Evolutionary conservation across 2,888 invertebrate genomes (phyloP).

Genomic region (Eupithecia insigniata): DNA sequence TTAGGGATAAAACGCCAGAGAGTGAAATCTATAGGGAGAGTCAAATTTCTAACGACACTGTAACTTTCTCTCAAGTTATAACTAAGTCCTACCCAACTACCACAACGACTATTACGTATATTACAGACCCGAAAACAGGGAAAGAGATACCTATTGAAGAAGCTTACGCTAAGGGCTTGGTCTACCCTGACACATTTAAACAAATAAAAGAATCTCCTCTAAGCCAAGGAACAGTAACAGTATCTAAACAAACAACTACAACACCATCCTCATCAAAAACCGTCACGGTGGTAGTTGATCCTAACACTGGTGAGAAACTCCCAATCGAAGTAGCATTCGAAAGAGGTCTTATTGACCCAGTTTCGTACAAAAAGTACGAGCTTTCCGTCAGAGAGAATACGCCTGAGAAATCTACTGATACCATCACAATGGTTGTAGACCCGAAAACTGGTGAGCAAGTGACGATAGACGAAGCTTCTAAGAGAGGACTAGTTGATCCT

Average conservation of each 20-base stretch:
- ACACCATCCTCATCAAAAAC: conserved; percentile 58
- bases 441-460: conserved; percentile 89
- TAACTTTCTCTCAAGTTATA: conserved; percentile 55
- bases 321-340: conserved; percentile 88
- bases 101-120: conserved; percentile 54
- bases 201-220: conserved; percentile 39
- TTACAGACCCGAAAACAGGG: conserved; percentile 91
- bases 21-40: conserved; percentile 51
- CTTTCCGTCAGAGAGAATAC: conserved; percentile 63
- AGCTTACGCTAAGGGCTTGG: conserved; percentile 87
- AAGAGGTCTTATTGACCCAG: conserved; percentile 65
- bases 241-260: conserved; percentile 65
- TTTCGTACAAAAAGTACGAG: conserved; percentile 80
- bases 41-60: conserved; percentile 51
- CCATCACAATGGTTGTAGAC: conserved; percentile 78
- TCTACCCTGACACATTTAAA: conserved; percentile 52
- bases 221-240: conserved; percentile 40
- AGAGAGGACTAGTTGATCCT: conserved; percentile 82
- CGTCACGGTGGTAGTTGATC: conserved; percentile 84
- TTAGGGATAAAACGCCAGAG: conserved; percentile 68
- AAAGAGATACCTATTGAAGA: conserved; percentile 90
- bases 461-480: conserved; percentile 86
- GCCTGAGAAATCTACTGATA: conserved; percentile 56
- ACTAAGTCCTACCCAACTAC: conserved; percentile 37
- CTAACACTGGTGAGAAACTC: conserved; percentile 89